Evolutionary conservation across 2,888 invertebrate species (phyloP).

Genomic region (Oasisia sp.): DNA sequence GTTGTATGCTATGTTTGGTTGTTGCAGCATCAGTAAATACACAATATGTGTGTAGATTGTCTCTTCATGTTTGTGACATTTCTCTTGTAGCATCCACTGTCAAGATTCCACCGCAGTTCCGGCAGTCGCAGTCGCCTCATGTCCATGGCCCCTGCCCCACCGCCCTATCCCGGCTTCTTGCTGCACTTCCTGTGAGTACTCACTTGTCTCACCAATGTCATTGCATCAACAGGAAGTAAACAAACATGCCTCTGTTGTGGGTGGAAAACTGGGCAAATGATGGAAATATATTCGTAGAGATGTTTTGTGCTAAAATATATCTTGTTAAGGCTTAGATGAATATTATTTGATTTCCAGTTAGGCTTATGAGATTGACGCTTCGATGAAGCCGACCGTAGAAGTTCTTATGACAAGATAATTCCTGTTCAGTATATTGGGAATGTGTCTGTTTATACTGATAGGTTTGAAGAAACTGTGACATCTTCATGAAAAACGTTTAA

Average conservation of each 20-base stretch:
- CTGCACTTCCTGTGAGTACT: slow-evolving; percentile 77
- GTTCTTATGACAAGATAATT: too few species aligned
- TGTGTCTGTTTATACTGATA: too few species aligned
- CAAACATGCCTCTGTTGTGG: background rate
- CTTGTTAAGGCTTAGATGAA: too few species aligned
- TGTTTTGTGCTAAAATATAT: background rate
- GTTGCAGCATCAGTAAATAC: background rate
- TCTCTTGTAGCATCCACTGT: slow-evolving; percentile 31
- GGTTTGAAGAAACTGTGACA: too few species aligned
- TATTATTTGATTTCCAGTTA: too few species aligned
- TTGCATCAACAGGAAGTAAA: background rate
- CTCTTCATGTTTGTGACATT: background rate
- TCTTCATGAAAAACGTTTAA: too few species aligned
- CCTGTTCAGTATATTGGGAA: too few species aligned
- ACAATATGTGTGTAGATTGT: background rate
- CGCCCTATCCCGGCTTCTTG: slow-evolving; percentile 80
- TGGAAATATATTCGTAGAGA: background rate
- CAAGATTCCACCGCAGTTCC: slow-evolving; percentile 51
- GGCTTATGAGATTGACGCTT: too few species aligned
- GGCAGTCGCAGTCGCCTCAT: slow-evolving; percentile 54
- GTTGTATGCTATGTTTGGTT: too few species aligned
- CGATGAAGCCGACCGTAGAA: too few species aligned
- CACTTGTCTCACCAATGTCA: background rate
- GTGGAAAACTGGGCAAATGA: background rate
- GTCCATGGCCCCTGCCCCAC: slow-evolving; percentile 57